Evolutionary conservation across 2,888 invertebrate species (phyloP), one percentile per base, ranked within the genome.

Genomic region (Ischnus inquisitorius): DNA sequence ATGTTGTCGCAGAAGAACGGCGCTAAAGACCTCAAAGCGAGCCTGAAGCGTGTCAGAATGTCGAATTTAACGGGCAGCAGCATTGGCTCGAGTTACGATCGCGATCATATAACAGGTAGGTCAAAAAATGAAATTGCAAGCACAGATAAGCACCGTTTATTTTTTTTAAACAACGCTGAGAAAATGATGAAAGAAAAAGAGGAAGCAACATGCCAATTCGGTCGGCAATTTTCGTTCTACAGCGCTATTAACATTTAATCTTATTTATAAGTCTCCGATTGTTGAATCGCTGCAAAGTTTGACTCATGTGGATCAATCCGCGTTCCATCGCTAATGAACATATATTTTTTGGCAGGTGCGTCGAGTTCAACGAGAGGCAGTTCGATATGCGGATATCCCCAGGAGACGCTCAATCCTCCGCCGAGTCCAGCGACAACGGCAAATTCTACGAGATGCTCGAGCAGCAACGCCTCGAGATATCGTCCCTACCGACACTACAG

Each of bases 391-490:
- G 94, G 94, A 65, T 97, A 97, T 94, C 97, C 98, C n/a, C 95
- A 96, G 78, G 97, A 97, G 91, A 97, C 97, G 0, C 95, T 98
- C 48, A 98, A 98, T 94, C 98, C 98, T 48, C 98, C 98, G 16
- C 98, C 98, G 2, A 97, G 97, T 92, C 98, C 98, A 0, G 98
- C 98, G 14, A 96, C 97, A 0, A 97, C 97, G 0, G 96, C 95
- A 0, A 94, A 95, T 68, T 95, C 95, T 0, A 95, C 95, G 4
- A 89, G 93, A 41, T 93, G 92, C 41, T 91, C 93, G 39, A 95
- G 95, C 84, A 96, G 95, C 90, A 95, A 95, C 88, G 95, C 94
- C 1, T 94, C 95, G 5, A 94, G 96, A 16, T 96, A 97, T 76
- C 95, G 96, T 81, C 96, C 97, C 1, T 97, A 97, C 93, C 95